phyloP scores from a whole-genome alignment of 1,140 invertebrate genomes.

The Scaptomyza graminum region DNA sequence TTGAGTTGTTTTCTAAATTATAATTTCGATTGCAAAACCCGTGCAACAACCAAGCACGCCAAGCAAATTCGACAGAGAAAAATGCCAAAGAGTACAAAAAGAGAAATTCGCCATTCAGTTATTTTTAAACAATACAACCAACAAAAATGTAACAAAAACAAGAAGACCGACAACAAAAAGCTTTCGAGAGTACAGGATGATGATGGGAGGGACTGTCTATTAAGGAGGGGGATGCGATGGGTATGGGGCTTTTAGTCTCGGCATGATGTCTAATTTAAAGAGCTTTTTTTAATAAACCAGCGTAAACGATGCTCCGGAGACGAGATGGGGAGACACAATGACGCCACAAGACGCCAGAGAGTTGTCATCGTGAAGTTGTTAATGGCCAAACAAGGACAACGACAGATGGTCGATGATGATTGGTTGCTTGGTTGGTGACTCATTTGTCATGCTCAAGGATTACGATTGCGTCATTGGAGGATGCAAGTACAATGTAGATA shows the following conservation, averaged over 20 bases:
- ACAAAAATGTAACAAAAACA: slow-evolving; percentile 25
- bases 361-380: slow-evolving; percentile 63
- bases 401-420: slow-evolving; percentile 38
- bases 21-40: slow-evolving; percentile 64
- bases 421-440: slow-evolving; percentile 40
- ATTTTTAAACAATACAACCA: slow-evolving; percentile 65
- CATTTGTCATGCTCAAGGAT: slow-evolving; percentile 69
- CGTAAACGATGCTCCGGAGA: slow-evolving; percentile 46
- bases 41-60: slow-evolving; percentile 8
- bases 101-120: slow-evolving; percentile 59
- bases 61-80: neutral
- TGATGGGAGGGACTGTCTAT: slow-evolving; percentile 15
- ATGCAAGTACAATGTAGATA: neutral
- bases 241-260: neutral
- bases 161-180: slow-evolving; percentile 45
- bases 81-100: slow-evolving; percentile 52
- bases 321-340: slow-evolving; percentile 30
- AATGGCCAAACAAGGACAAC: slow-evolving; percentile 66
- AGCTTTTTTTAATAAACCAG: slow-evolving; percentile 44
- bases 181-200: slow-evolving; percentile 47
- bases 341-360: slow-evolving; percentile 32
- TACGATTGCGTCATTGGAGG: slow-evolving; percentile 64
- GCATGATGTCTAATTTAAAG: slow-evolving; percentile 35
- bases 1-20: slow-evolving; percentile 79
- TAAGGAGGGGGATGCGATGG: neutral